These are phyloP conservation scores for Caenorhabditis sp. DNA, from an alignment of 2,888 invertebrate species.

Conservation along the genomic window DNA sequence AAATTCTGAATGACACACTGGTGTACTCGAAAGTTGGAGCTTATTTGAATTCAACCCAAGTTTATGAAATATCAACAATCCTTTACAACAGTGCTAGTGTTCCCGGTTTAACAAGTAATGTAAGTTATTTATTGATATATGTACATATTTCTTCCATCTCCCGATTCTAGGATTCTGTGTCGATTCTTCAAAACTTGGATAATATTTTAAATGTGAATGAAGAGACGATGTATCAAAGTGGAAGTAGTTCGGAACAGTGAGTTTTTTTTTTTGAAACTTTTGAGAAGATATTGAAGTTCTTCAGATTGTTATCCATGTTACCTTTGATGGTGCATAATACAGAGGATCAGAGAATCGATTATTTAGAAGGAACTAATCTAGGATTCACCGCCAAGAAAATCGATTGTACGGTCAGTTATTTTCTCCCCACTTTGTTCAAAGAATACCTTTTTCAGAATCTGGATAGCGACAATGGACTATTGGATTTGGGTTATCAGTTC, in stretches of 20 bases:
- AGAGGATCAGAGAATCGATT: slow-evolving; percentile 24
- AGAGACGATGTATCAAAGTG: slow-evolving; percentile 27
- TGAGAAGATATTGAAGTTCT: slow-evolving; percentile 1
- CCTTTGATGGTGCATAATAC: slow-evolving; percentile 37
- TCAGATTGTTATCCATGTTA: slow-evolving; percentile 22
- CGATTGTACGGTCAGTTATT: slow-evolving; percentile 10
- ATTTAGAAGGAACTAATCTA: slow-evolving; percentile 29
- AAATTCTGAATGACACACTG: slow-evolving; percentile 27
- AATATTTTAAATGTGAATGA: slow-evolving; percentile 25
- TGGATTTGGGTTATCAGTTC: slow-evolving; percentile 23
- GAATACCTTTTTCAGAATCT: slow-evolving; percentile 2
- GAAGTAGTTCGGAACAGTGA: slow-evolving; percentile 18
- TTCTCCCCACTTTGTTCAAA: not conserved
- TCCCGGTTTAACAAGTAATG: slow-evolving; percentile 35
- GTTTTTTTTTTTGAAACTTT: not conserved
- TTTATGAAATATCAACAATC: slow-evolving; percentile 27
- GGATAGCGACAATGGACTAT: slow-evolving; percentile 20
- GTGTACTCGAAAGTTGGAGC: slow-evolving; percentile 18
- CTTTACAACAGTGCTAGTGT: slow-evolving; percentile 28
- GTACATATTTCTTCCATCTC: not conserved
- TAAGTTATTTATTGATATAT: slow-evolving; percentile 15
- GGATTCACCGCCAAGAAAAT: slow-evolving; percentile 36
- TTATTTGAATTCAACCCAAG: slow-evolving; percentile 30
- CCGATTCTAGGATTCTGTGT: slow-evolving; percentile 18
- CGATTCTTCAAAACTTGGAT: slow-evolving; percentile 28